These are phyloP conservation scores for Chloropsis cyanopogon DNA, from an alignment of 2,113 vertebrate genomes.

Conservation along the genomic window DNA sequence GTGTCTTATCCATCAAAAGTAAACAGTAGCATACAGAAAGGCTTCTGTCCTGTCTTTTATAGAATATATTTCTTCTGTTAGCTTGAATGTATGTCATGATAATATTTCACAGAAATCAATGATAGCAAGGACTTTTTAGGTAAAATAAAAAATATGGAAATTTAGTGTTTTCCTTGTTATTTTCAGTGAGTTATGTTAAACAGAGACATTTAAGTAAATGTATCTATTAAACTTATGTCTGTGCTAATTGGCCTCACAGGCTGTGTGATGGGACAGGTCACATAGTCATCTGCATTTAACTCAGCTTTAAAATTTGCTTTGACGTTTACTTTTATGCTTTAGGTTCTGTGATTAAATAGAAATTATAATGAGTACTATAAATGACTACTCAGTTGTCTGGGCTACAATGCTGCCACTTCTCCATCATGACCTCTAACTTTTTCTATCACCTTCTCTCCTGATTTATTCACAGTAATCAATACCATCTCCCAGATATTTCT, in stretches of 20 bases:
- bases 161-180: not conserved
- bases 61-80: not conserved
- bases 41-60: not conserved
- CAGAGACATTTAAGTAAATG: not conserved
- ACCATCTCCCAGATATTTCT: not conserved
- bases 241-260: not conserved
- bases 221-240: not conserved
- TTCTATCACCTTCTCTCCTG: not conserved
- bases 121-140: not conserved
- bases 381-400: not conserved
- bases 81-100: not conserved
- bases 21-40: not conserved
- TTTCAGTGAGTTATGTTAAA: not conserved
- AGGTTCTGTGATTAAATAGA: slow-evolving; percentile 26
- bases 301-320: slow-evolving; percentile 36
- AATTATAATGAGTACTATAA: not conserved
- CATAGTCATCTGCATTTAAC: not conserved
- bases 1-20: not conserved
- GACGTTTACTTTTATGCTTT: slow-evolving; percentile 50
- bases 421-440: not conserved
- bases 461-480: not conserved
- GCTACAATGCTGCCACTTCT: not conserved
- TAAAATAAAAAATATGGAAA: not conserved
- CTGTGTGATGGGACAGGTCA: not conserved
- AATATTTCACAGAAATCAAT: not conserved